Percentiles rank a stretch among this genome's conserved stretches.
Evolutionary conservation across 2,888 invertebrate species (phyloP).

Genomic region (Agrypnus murinus): DNA sequence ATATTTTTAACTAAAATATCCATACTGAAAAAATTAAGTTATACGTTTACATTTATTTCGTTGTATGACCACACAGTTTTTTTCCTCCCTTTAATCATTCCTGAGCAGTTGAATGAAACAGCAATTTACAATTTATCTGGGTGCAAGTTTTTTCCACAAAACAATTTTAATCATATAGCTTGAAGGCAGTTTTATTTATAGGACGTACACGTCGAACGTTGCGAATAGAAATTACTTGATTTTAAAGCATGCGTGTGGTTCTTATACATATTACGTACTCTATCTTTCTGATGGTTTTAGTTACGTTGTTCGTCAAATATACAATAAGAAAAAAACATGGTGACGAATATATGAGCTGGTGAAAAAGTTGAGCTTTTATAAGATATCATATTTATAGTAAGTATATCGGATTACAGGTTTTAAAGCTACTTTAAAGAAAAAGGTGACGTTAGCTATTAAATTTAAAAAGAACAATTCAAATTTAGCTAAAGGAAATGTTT

Average conservation of each 20-base stretch:
- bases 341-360: constrained; percentile 10
- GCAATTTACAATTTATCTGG: constrained; percentile 60
- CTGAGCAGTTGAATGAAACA: constrained; percentile 59
- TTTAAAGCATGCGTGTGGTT: constrained; percentile 60
- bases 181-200: constrained; percentile 62
- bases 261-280: constrained; percentile 49
- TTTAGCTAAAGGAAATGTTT: too few species aligned
- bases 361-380: background rate
- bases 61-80: constrained; percentile 53
- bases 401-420: too few species aligned
- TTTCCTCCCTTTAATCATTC: constrained; percentile 48
- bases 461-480: too few species aligned
- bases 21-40: too few species aligned
- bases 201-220: constrained; percentile 54
- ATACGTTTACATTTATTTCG: constrained; percentile 45
- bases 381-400: too few species aligned
- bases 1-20: too few species aligned
- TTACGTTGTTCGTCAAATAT: constrained; percentile 26
- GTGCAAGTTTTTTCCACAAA: constrained; percentile 59
- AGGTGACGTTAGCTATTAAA: too few species aligned
- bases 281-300: constrained; percentile 35
- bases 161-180: constrained; percentile 63
- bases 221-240: constrained; percentile 63
- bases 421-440: too few species aligned
- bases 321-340: constrained; percentile 14